Conservation (phyloP, 2,113 vertebrate species). For the Antidorcas marsupialis region DNA sequence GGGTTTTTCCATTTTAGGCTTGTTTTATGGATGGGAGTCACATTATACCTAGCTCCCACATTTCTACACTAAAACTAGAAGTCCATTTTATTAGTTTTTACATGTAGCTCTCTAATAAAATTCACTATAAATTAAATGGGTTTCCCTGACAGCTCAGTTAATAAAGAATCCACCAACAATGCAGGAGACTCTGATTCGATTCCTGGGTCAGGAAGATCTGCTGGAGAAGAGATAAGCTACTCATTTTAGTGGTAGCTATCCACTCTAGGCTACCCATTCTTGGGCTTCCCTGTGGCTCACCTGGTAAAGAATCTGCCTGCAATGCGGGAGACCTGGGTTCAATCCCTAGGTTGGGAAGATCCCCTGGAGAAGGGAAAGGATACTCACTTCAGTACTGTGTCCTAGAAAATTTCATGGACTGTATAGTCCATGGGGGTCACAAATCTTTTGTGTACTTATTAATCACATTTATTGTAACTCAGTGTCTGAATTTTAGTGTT, state of each 20-base stretch:
- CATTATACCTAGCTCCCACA: not conserved
- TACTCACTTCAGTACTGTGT: not conserved
- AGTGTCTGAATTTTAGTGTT: not conserved
- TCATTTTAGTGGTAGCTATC: not conserved
- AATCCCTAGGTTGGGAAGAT: not conserved
- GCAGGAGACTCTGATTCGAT: not conserved
- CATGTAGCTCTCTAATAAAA: not conserved
- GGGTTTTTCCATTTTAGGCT: not conserved
- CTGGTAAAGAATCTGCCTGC: not conserved
- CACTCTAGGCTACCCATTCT: not conserved
- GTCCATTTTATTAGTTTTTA: not conserved
- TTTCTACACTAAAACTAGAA: not conserved
- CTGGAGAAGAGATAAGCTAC: not conserved
- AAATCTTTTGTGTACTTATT: not conserved
- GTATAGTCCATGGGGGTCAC: not conserved
- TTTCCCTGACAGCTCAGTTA: not conserved
- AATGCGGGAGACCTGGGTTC: not conserved
- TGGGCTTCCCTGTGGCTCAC: not conserved
- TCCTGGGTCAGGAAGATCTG: not conserved
- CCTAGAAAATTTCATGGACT: not conserved
- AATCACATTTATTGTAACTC: not conserved
- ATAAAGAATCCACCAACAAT: not conserved
- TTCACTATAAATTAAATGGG: not conserved
- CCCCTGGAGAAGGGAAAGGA: not conserved
- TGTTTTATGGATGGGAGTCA: not conserved